These are phyloP conservation scores for Drosophila takahashii DNA, from an alignment of 1,140 invertebrate genomes.

Conservation along the genomic window DNA sequence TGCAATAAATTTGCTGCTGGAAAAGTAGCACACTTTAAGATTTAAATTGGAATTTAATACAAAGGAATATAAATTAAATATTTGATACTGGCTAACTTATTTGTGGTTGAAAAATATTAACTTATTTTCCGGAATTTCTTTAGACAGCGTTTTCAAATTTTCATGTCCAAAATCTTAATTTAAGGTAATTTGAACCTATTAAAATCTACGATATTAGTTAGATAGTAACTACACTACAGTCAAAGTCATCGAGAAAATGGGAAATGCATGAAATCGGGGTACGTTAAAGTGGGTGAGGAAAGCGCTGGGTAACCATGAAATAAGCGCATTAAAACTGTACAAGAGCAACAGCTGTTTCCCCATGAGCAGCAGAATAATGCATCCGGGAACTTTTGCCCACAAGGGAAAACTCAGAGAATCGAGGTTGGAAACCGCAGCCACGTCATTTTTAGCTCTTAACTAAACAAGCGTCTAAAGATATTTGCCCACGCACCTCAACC, in stretches of 20 bases:
- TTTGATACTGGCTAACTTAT: not conserved
- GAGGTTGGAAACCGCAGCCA: slow-evolving; percentile 32
- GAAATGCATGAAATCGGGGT: not conserved
- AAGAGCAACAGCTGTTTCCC: slow-evolving; percentile 57
- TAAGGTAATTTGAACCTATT: not conserved
- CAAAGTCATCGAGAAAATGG: slow-evolving; percentile 24
- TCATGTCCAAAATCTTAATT: not conserved
- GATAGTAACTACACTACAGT: slow-evolving; percentile 4
- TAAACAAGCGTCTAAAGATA: slow-evolving; percentile 49
- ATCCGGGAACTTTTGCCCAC: slow-evolving; percentile 11
- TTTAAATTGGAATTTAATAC: not conserved
- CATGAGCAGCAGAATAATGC: slow-evolving; percentile 23
- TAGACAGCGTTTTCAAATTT: too few species aligned
- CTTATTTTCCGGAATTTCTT: too few species aligned
- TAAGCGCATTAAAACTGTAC: slow-evolving; percentile 57
- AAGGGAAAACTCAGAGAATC: not conserved
- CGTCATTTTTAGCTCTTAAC: slow-evolving; percentile 54
- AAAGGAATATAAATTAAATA: not conserved
- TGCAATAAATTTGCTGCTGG: slow-evolving; percentile 1
- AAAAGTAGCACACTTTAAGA: slow-evolving; percentile 1
- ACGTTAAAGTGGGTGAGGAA: slow-evolving; percentile 5
- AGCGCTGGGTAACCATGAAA: slow-evolving; percentile 19
- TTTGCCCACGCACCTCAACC: slow-evolving; percentile 46
- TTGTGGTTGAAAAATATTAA: too few species aligned
- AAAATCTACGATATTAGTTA: slow-evolving; percentile 12